Base-by-base conservation (phyloP, 2,113 vertebrate genomes). In the Osmerus eperlanus region DNA sequence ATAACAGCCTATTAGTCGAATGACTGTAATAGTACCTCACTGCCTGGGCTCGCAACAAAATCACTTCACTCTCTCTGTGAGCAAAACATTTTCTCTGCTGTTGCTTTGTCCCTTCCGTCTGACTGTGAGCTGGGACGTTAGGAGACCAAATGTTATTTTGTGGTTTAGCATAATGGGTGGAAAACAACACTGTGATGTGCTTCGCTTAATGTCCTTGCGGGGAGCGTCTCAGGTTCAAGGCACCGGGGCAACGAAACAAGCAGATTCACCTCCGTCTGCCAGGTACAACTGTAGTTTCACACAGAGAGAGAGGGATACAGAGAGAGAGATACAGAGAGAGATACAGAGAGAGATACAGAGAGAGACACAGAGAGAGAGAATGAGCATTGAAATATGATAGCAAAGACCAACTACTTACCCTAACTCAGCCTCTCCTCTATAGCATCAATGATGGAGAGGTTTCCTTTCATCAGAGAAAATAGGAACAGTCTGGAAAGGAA, bases 1-100 rank as follows among this genome's bases (percentile, higher is more conserved):
- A 74, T 70, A 75, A 73, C 58, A 25, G 47, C 67, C 77, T 69
- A 74, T 82, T 78, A 81, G 64, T 70, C 41, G 69, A 82, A 80
- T 75, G 62, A 73, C 65, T 73, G 60, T 65, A 69, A 71, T 53
- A 73, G 73, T 74, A 47, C 47, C 53, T 23, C 36, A 36, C 32
- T 5, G 32, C 67, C 19, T 3, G 25, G 67, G 59, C 68, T 16
- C 55, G 53, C 36, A 28, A 32, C 69, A 69, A 59, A 74, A 72
- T 79, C 72, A 72, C 65, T 68, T 63, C 11, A 47, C 68, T 55
- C 29, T 51, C 54, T 67, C 53, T 62, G 59, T 54, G 52, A 23
- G 71, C 69, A 59, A 70, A 51, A 54, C 18, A 66, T 28, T 55
- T 15, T 18, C 25, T 15, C 51, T 36, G 32, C 47, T 64, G 41